Evolutionary conservation across 1,140 invertebrate genomes (phyloP).

Genomic region (Formica selysi): DNA sequence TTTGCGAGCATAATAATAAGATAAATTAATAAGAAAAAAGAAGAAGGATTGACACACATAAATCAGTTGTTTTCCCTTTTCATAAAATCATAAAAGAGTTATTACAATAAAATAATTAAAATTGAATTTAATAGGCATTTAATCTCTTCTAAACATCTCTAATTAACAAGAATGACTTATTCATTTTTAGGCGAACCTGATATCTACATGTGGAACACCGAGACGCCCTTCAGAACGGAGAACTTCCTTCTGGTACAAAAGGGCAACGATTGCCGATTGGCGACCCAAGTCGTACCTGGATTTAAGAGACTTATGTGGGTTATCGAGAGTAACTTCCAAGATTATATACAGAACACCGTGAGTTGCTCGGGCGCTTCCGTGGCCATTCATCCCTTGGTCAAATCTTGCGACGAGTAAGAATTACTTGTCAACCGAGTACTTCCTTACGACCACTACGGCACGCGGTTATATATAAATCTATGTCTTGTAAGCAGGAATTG

Average conservation of each 20-base stretch:
- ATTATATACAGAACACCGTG: constrained; percentile 87
- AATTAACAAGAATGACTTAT: not conserved
- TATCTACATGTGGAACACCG: constrained; percentile 89
- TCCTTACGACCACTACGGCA: not conserved
- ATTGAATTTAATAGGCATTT: too few species aligned
- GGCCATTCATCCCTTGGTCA: constrained; percentile 86
- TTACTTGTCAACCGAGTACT: not conserved
- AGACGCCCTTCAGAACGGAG: constrained; percentile 86
- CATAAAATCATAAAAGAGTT: not conserved
- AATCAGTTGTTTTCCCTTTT: not conserved
- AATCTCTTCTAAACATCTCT: too few species aligned
- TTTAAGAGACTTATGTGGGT: constrained; percentile 88
- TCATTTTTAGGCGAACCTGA: constrained; percentile 86
- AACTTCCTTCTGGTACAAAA: constrained; percentile 88
- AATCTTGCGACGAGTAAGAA: constrained; percentile 72
- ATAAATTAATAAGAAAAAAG: not conserved
- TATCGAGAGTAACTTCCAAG: constrained; percentile 89
- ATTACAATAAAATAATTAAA: not conserved
- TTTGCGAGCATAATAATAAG: too few species aligned
- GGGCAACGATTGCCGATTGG: constrained; percentile 87
- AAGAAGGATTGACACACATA: not conserved
- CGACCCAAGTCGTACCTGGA: constrained; percentile 88
- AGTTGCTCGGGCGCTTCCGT: constrained; percentile 88
- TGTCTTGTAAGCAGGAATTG: not conserved
- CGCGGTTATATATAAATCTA: not conserved